Percentiles rank a stretch among this genome's conserved stretches.
phyloP scores from a whole-genome alignment of 2,113 vertebrate species.

The Dicrurus megarhynchus region DNA sequence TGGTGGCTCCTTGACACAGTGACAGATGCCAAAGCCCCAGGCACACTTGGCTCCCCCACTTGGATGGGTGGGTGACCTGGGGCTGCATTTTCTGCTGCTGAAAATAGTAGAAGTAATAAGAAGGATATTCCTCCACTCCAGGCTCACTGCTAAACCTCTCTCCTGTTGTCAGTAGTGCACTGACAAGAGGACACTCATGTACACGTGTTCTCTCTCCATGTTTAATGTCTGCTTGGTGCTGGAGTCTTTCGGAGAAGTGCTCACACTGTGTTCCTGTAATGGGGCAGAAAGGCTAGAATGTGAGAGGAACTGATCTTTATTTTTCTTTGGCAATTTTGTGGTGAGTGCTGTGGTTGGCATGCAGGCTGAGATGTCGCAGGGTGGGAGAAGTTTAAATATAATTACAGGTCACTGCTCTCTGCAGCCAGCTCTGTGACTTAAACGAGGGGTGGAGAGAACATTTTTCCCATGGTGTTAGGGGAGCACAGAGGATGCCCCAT shows the following conservation, averaged over 20 bases:
- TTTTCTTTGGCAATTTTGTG: conserved; percentile 24
- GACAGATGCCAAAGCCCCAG: background rate
- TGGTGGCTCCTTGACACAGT: background rate
- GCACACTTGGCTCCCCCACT: background rate
- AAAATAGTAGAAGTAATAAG: background rate
- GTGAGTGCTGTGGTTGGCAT: background rate
- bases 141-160: background rate
- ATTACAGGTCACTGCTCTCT: background rate
- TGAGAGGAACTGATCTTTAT: background rate
- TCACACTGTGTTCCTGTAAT: background rate
- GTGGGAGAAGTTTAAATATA: background rate
- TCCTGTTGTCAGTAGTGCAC: fast-evolving
- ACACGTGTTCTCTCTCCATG: fast-evolving
- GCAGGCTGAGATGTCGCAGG: background rate
- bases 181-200: fast-evolving
- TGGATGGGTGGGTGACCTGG: background rate
- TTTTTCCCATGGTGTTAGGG: background rate
- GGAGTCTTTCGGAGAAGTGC: background rate
- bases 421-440: background rate
- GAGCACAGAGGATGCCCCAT: background rate
- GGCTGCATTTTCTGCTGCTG: background rate
- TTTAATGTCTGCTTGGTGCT: background rate
- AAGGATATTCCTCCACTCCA: background rate
- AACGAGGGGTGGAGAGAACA: background rate
- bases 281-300: background rate